Percentiles rank a stretch among this genome's conserved stretches.
Conservation (phyloP, 2,888 invertebrate species). For the Herminia tarsipennalis region DNA sequence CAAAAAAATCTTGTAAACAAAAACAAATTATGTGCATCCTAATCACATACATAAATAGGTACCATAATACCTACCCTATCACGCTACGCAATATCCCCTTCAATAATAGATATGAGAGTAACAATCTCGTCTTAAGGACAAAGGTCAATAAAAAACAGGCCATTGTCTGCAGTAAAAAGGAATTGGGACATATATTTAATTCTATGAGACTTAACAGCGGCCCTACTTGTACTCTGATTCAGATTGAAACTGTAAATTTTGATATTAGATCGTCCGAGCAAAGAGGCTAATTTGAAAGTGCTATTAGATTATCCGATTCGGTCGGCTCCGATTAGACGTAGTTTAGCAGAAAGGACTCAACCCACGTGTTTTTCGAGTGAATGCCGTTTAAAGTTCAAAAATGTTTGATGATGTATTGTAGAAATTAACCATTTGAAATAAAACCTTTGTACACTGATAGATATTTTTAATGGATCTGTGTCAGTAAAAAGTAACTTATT, state of each 20-base stretch:
- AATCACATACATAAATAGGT: too few relatives aligned
- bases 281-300: constrained; percentile 28
- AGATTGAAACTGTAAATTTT: constrained; percentile 46
- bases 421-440: too few relatives aligned
- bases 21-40: too few relatives aligned
- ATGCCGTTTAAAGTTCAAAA: too few relatives aligned
- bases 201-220: constrained; percentile 32
- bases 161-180: constrained; percentile 36
- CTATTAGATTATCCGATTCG: constrained; percentile 32
- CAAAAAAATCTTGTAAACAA: too few relatives aligned
- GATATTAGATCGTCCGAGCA: constrained; percentile 23
- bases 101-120: constrained; percentile 5
- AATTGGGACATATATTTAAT: constrained; percentile 50
- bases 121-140: constrained; percentile 6
- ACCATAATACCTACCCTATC: neutral
- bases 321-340: too few relatives aligned
- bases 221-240: constrained; percentile 25
- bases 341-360: too few relatives aligned
- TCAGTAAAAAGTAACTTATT: too few relatives aligned
- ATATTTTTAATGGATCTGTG: too few relatives aligned
- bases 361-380: too few relatives aligned
- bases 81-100: neutral
- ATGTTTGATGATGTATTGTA: too few relatives aligned
- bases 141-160: constrained; percentile 18
- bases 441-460: too few relatives aligned